Conservation (phyloP, 2,113 vertebrate genomes). For the Chaetodon trifascialis region DNA sequence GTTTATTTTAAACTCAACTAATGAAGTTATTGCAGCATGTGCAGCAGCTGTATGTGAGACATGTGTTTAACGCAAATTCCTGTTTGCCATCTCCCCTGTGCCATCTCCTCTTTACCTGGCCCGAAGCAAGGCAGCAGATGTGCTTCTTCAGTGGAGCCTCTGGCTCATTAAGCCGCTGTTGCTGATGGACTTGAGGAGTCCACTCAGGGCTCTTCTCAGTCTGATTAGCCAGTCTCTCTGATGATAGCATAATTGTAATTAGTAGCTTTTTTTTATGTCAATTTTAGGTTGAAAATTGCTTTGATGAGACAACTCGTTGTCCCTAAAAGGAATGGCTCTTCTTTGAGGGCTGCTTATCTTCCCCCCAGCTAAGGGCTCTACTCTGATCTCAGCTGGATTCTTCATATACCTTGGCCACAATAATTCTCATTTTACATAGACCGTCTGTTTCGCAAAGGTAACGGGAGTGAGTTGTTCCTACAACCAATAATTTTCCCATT, state of each 20-base stretch:
- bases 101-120: neutral
- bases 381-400: neutral
- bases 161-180: conserved; percentile 61
- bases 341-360: neutral
- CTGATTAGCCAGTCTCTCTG: conserved; percentile 47
- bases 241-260: conserved; percentile 48
- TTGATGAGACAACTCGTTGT: conserved; percentile 40
- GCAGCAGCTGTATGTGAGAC: conserved; percentile 17
- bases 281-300: conserved; percentile 37
- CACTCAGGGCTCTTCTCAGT: conserved; percentile 42
- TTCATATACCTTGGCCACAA: neutral
- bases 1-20: neutral
- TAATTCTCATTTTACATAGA: neutral
- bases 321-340: conserved; percentile 37
- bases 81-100: neutral
- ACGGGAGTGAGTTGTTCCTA: conserved; percentile 3
- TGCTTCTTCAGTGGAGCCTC: conserved; percentile 41
- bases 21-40: neutral
- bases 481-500: conserved; percentile 11
- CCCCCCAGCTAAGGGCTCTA: neutral
- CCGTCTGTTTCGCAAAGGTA: conserved; percentile 14
- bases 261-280: conserved; percentile 21
- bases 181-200: conserved; percentile 49
- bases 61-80: neutral
- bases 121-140: conserved; percentile 44